Conservation (phyloP, 1,140 invertebrate genomes). For the Brachionus manjavacas region DNA sequence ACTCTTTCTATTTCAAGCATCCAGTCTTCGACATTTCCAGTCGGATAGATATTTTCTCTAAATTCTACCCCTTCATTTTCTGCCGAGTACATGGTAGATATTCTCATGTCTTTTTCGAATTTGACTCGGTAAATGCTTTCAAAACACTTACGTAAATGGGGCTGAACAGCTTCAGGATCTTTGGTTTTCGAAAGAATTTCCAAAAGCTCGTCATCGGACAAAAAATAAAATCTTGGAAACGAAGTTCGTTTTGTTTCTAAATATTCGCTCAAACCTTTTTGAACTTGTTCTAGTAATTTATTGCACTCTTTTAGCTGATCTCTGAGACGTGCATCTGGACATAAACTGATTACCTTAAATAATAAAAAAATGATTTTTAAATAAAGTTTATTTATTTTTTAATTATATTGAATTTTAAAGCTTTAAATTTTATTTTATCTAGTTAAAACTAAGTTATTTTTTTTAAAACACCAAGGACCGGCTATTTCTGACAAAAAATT, state of each 20-base stretch:
- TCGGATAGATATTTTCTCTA: constrained; percentile 54
- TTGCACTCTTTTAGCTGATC: constrained; percentile 67
- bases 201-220: constrained; percentile 65
- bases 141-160: constrained; percentile 73
- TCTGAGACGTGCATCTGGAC: constrained; percentile 60
- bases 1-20: constrained; percentile 55
- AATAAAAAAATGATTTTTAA: background rate
- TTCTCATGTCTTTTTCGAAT: constrained; percentile 58
- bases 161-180: constrained; percentile 73
- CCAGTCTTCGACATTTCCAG: constrained; percentile 59
- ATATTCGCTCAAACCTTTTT: constrained; percentile 71
- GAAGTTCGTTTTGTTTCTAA: constrained; percentile 74
- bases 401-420: too few relatives aligned
- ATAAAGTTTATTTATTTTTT: too few relatives aligned
- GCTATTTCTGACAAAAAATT: background rate
- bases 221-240: constrained; percentile 64
- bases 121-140: constrained; percentile 64
- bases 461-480: background rate
- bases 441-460: too few relatives aligned
- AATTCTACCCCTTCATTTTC: constrained; percentile 58
- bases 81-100: constrained; percentile 56
- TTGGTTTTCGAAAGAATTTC: constrained; percentile 74
- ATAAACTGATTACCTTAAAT: constrained; percentile 58
- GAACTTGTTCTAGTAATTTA: constrained; percentile 65
- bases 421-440: background rate